These are phyloP conservation scores for Lagocephalus sceleratus DNA, from an alignment of 2,797 vertebrate species.

Conservation along the genomic window DNA sequence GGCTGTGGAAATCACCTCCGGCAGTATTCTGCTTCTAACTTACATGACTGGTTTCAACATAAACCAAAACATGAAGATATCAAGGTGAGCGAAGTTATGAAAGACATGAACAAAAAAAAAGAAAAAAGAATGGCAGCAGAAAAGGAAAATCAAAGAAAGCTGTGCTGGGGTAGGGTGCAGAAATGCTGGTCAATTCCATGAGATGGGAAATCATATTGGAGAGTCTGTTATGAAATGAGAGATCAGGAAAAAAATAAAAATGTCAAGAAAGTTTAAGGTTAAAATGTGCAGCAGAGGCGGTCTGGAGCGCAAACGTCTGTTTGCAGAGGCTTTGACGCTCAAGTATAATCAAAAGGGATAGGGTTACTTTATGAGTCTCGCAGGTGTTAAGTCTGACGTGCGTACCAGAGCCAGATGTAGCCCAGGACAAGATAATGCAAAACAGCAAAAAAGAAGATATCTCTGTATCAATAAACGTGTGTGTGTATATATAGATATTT, in stretches of 20 bases:
- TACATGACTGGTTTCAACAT: slow-evolving; percentile 58
- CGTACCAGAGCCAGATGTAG: slow-evolving; percentile 64
- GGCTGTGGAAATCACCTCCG: slow-evolving; percentile 47
- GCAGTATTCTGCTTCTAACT: slow-evolving; percentile 45
- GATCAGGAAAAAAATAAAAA: slow-evolving; percentile 63
- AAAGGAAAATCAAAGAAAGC: slow-evolving; percentile 68
- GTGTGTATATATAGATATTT: too few species aligned
- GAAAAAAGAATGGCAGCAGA: slow-evolving; percentile 1
- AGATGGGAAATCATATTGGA: slow-evolving; percentile 65
- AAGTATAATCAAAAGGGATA: slow-evolving; percentile 73
- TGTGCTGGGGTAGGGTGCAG: slow-evolving; percentile 41
- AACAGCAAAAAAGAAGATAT: slow-evolving; percentile 31
- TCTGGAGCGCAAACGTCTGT: slow-evolving; percentile 63
- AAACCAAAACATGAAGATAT: slow-evolving; percentile 57
- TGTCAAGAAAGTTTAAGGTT: slow-evolving; percentile 42
- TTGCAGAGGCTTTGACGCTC: slow-evolving; percentile 68
- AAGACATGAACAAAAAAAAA: slow-evolving; percentile 32
- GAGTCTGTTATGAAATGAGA: slow-evolving; percentile 40
- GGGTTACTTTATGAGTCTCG: slow-evolving; percentile 70
- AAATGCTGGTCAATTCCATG: slow-evolving; percentile 69
- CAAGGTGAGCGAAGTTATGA: slow-evolving; percentile 45
- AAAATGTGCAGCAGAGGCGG: slow-evolving; percentile 41
- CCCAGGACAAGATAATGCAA: slow-evolving; percentile 45
- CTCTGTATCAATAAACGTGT: background rate
- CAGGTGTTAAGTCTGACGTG: slow-evolving; percentile 78